Evolutionary conservation across 2,113 vertebrate genomes (phyloP).

Genomic region (Chloropsis cyanopogon): DNA sequence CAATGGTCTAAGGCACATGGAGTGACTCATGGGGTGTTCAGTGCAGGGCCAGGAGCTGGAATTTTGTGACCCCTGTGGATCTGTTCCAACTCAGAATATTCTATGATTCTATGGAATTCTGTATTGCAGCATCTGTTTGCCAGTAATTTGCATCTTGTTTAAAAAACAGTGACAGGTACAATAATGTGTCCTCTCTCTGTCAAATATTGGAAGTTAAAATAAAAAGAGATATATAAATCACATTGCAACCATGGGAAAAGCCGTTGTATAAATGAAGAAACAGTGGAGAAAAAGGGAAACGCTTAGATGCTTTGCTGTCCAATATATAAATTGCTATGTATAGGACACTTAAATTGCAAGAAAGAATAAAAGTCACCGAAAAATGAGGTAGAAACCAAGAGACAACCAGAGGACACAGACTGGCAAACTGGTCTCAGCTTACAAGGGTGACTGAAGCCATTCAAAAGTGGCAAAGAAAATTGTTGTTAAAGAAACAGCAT

Average conservation of each 20-base stretch:
- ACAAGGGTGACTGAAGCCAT: not conserved
- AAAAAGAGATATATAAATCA: not conserved
- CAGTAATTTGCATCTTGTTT: not conserved
- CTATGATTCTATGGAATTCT: not conserved
- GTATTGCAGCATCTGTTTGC: not conserved
- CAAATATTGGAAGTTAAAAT: not conserved
- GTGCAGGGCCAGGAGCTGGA: not conserved
- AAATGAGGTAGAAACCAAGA: not conserved
- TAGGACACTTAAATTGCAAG: not conserved
- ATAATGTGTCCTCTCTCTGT: not conserved
- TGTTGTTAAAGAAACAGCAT: not conserved
- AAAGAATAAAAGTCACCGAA: not conserved
- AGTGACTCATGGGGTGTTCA: not conserved
- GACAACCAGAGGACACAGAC: not conserved
- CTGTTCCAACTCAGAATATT: not conserved
- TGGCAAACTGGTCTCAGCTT: not conserved
- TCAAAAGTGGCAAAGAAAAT: not conserved
- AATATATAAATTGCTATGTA: not conserved
- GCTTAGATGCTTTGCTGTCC: not conserved
- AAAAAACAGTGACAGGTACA: not conserved
- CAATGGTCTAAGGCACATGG: rapidly evolving
- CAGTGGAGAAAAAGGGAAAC: not conserved
- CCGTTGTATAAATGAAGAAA: not conserved
- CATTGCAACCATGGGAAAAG: not conserved
- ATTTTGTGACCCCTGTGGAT: not conserved